A percentile compares a stretch with the other conserved stretches of the same genome.
Conservation (phyloP, 2,888 invertebrate genomes). For the Ethmia dodecea region DNA sequence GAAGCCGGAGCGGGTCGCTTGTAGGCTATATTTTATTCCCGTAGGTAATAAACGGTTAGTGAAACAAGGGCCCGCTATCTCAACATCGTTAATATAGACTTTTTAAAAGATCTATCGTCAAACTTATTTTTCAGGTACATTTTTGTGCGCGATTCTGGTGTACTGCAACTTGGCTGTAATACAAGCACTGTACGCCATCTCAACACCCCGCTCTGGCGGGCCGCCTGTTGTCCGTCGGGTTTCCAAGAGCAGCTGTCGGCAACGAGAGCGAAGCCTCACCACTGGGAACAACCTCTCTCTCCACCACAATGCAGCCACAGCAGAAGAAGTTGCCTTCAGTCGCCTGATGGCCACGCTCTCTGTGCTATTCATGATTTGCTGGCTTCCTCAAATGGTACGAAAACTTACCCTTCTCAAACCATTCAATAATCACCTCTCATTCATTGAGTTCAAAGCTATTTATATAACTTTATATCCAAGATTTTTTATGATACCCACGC, state of each 20-base stretch:
- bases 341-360: constrained; percentile 90
- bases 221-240: constrained; percentile 54
- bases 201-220: constrained; percentile 46
- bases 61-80: too few species aligned
- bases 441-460: too few species aligned
- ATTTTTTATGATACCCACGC: too few species aligned
- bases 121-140: constrained; percentile 79
- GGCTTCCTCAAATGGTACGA: constrained; percentile 93
- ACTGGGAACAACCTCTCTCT: constrained; percentile 37
- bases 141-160: constrained; percentile 85
- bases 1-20: too few species aligned
- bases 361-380: constrained; percentile 89
- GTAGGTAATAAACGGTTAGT: too few species aligned
- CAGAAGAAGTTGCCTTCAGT: constrained; percentile 91
- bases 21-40: too few species aligned
- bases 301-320: constrained; percentile 77
- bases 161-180: constrained; percentile 91
- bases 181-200: constrained; percentile 81
- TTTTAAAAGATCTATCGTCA: too few species aligned
- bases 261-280: constrained; percentile 29
- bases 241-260: constrained; percentile 54
- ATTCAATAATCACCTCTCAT: too few species aligned
- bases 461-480: too few species aligned
- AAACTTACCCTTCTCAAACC: too few species aligned
- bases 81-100: too few species aligned